Evolutionary conservation across 64 coral and sea anemone species (phyloP).

Genomic region (Exaiptasia diaphana): DNA sequence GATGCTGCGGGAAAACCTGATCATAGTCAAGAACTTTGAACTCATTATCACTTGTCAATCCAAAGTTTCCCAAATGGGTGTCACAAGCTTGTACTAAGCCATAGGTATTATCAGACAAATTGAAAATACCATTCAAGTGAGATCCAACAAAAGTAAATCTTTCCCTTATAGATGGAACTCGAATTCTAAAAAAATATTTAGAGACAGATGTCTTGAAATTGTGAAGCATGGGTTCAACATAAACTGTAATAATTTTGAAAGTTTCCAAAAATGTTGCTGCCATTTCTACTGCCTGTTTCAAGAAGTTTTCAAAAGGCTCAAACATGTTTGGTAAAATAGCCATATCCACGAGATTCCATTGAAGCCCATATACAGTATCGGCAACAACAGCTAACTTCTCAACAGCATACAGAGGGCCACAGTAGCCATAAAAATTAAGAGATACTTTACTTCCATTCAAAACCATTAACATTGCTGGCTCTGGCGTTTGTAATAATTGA

Average conservation of each 20-base stretch:
- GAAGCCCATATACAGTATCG: slow-evolving; percentile 41
- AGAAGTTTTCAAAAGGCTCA: slow-evolving; percentile 50
- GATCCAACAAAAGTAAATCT: slow-evolving; percentile 63
- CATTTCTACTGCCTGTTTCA: neutral
- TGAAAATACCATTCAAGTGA: slow-evolving; percentile 42
- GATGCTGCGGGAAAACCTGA: neutral
- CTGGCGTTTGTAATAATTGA: slow-evolving; percentile 40
- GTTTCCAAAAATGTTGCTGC: neutral
- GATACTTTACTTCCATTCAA: slow-evolving; percentile 74
- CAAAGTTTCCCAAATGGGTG: slow-evolving; percentile 80
- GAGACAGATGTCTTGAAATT: slow-evolving; percentile 45
- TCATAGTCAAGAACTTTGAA: slow-evolving; percentile 74
- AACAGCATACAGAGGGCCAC: slow-evolving; percentile 66
- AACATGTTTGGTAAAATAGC: slow-evolving; percentile 54
- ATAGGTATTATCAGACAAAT: slow-evolving; percentile 57
- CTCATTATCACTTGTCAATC: slow-evolving; percentile 46
- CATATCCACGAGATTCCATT: slow-evolving; percentile 24
- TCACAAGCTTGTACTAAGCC: slow-evolving; percentile 80
- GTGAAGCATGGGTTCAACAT: neutral
- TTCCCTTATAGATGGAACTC: slow-evolving; percentile 47
- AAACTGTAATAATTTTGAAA: neutral
- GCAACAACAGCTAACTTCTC: slow-evolving; percentile 56
- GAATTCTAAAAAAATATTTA: slow-evolving; percentile 13
- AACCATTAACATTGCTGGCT: slow-evolving; percentile 40
- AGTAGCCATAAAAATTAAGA: slow-evolving; percentile 72